phyloP scores from a whole-genome alignment of 37 sponge, comb jelly and placozoan genomes.

The Bolinopsis microptera region DNA sequence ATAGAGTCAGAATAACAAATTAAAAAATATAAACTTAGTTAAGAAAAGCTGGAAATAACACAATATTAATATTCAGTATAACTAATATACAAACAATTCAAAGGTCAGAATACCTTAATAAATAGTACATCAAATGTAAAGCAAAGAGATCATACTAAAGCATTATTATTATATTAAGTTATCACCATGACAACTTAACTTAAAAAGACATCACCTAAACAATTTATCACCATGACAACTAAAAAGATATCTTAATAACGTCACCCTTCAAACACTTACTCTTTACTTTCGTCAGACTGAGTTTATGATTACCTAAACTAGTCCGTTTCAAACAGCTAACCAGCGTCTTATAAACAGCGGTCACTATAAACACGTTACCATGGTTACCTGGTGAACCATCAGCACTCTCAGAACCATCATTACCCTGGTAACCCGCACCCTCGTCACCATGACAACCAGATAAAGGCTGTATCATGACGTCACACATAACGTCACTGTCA shows the following conservation, averaged over 20 bases:
- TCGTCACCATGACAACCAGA: not conserved
- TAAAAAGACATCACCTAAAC: too few relatives aligned
- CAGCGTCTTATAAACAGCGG: slow-evolving; percentile 30
- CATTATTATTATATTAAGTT: too few relatives aligned
- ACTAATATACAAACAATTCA: too few relatives aligned
- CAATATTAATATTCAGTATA: too few relatives aligned
- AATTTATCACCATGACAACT: too few relatives aligned
- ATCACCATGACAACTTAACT: too few relatives aligned
- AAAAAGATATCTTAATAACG: slow-evolving; percentile 46
- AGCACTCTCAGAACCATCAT: not conserved
- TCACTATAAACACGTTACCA: slow-evolving; percentile 39
- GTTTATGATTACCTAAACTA: not conserved
- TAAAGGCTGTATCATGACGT: slow-evolving; percentile 52
- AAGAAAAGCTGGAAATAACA: too few relatives aligned
- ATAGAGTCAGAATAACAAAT: too few relatives aligned
- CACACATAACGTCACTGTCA: not conserved
- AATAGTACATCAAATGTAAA: too few relatives aligned
- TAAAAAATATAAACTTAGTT: too few relatives aligned
- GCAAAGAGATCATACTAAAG: too few relatives aligned
- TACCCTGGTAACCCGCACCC: not conserved
- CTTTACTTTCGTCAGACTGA: not conserved
- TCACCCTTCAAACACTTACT: slow-evolving; percentile 41
- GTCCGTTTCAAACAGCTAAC: not conserved
- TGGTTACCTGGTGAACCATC: not conserved
- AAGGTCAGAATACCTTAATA: too few relatives aligned